Base-by-base conservation (phyloP, 2,797 vertebrate species). In the Spheniscus humboldti region DNA sequence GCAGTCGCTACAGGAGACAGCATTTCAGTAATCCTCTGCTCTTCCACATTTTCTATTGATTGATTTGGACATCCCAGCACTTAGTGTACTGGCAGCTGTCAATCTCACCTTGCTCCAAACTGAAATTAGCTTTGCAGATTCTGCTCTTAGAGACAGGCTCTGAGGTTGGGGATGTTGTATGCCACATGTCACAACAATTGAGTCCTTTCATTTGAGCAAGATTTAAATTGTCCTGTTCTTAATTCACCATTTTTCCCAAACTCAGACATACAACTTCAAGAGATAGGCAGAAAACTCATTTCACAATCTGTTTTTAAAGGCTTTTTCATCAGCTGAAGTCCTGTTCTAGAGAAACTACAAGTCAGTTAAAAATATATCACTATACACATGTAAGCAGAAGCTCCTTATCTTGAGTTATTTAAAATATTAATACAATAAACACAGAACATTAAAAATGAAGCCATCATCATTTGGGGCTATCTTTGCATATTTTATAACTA, bases 61-160 rank as follows among this genome's bases (percentile, higher is more conserved):
- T 63, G 35, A 19, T 79, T 89, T 89, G 60, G 39, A 35, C 63
- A 91, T 60, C n/a, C 43, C 28, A 82, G 47, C 47, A 79, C 23
- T 82, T 85, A 87, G 15, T 52, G 31, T n/a, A 67, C 55, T 69
- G 86, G 59, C 63, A 85, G 56, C 68, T 91, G 74, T 90, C 94
- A 95, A 67, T 96, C 71, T 76, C 25, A 91, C 59, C 53, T 93
- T 63, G 39, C 35, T 85, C 47, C 31, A 69, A 79, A 89, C 16
- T 43, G 43, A 91, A 91, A 86, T 93, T 72, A 93, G 37, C 47
- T 92, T 93, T 90, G 76, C 30, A 94, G 94, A 96, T 91, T 89
- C 35, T 77, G 47, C 8, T 82, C 81, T 85, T 83, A 50, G 33
- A 81, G 52, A 37, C 25, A 53, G 31, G 16, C 20, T 64, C 53